Percentiles rank a stretch among this genome's conserved stretches.
These are phyloP conservation scores for Muschampia plurimacula DNA, from an alignment of 2,888 invertebrate species.

Conservation along the genomic window DNA sequence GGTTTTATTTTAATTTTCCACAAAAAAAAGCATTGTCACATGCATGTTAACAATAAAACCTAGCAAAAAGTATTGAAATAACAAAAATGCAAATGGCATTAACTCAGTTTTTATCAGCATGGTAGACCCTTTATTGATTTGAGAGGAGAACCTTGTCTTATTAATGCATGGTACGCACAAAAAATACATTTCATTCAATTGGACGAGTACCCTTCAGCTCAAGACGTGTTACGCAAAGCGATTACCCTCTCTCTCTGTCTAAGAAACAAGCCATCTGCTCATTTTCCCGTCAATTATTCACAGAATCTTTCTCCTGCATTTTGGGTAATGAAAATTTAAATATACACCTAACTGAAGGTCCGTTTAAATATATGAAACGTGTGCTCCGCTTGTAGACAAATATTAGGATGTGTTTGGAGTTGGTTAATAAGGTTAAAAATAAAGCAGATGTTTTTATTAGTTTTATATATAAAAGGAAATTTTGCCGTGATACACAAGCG, in stretches of 20 bases:
- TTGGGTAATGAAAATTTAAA: slow-evolving; percentile 76
- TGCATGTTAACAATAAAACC: too few relatives aligned
- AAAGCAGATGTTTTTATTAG: too few relatives aligned
- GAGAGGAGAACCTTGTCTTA: not conserved
- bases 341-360: slow-evolving; percentile 57
- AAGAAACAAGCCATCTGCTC: slow-evolving; percentile 54
- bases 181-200: not conserved
- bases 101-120: too few relatives aligned
- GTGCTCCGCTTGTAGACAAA: not conserved
- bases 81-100: too few relatives aligned
- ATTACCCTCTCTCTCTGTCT: slow-evolving; percentile 18
- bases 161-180: not conserved
- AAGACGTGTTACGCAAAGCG: slow-evolving; percentile 26
- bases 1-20: too few relatives aligned
- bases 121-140: too few relatives aligned
- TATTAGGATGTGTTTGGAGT: not conserved
- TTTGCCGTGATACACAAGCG: too few relatives aligned
- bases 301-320: slow-evolving; percentile 74
- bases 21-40: too few relatives aligned
- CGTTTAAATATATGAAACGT: slow-evolving; percentile 7
- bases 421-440: too few relatives aligned
- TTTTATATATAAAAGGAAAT: too few relatives aligned
- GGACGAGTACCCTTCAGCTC: not conserved
- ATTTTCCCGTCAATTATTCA: slow-evolving; percentile 68
- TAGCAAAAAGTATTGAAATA: too few relatives aligned